Evolutionary conservation across 2,113 vertebrate genomes (phyloP), one percentile per base, ranked within the genome.

Genomic region (Neolamprologus brichardi): DNA sequence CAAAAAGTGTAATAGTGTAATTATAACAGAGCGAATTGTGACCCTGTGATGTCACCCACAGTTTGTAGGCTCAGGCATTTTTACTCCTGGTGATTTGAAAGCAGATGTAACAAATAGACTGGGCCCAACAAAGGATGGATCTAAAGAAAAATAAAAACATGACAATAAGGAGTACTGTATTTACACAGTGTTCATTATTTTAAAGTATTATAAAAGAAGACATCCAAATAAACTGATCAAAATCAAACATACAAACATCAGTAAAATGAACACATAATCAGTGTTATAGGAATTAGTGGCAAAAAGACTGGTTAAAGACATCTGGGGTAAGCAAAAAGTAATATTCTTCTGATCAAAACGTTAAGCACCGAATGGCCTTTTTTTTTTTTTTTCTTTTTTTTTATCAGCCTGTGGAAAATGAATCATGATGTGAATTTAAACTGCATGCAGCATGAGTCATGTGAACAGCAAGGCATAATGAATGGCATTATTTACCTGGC

Each of bases 311-410:
- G 34, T 13, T 67, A 39, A 13, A 23, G 11, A 67, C 7, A 39
- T 14, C n/a, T 39, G 62, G 32, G 11, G 11, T n/a, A 3, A 1
- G 60, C 6, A 37, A 64, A 64, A 34, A 18, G 18, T 34, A 64
- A 18, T 37, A 12, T 64, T 64, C 17, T 37, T 64, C 17, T 64
- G 3, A 64, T 64, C 17, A 64, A 64, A 32, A 64, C 1, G 17
- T n/a, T 64, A 37, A n/a, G 0, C 3, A 7, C 17, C 4, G 0
- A 11, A 34, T 37, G 17, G 30, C 58, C 17, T 32, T 37, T 2
- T 52, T 0, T n/a, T n/a, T n/a, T n/a, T 51, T 11, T 64, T 11
- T 0, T n/a, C 17, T 32, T 37, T 2, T 52, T 51, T 11, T 64
- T 11, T 0, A 13, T 64, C 60, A 37, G 32, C 6, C 32, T 64